A percentile compares a stretch with the other conserved stretches of the same genome.
phyloP scores from a whole-genome alignment of 2,113 vertebrate species.

The Oreochromis niloticus region DNA sequence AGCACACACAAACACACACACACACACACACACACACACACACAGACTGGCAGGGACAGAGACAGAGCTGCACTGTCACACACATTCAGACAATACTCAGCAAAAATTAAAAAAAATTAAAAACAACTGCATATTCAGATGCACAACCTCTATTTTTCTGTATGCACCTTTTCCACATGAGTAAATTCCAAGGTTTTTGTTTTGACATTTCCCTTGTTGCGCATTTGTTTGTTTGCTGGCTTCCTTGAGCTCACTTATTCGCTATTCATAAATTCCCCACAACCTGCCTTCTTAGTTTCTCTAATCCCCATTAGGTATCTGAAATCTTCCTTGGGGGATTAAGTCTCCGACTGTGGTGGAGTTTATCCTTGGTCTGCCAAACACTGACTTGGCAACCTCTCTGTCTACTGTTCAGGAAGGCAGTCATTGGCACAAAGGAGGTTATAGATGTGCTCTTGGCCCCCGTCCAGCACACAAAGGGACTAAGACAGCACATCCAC shows the following conservation, averaged over 20 bases:
- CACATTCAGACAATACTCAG: not conserved
- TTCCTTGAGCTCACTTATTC: slow-evolving; percentile 28
- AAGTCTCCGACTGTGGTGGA: slow-evolving; percentile 16
- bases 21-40: not conserved
- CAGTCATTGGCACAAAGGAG: not conserved
- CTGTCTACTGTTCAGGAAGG: slow-evolving; percentile 31
- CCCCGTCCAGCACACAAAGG: slow-evolving; percentile 20
- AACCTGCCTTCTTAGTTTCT: slow-evolving; percentile 31
- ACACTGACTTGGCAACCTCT: slow-evolving; percentile 39
- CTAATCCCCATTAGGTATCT: slow-evolving; percentile 44
- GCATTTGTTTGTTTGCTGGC: slow-evolving; percentile 16
- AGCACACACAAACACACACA: not conserved
- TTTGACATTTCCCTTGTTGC: slow-evolving; percentile 5
- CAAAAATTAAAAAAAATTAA: not conserved
- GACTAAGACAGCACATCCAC: slow-evolving; percentile 27
- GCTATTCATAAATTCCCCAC: slow-evolving; percentile 21
- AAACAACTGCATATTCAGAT: not conserved
- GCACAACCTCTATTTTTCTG: not conserved
- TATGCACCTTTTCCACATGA: not conserved
- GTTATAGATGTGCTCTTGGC: slow-evolving; percentile 44
- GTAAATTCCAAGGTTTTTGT: not conserved
- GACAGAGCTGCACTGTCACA: not conserved
- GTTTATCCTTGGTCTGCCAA: slow-evolving; percentile 50
- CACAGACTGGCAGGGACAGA: not conserved
- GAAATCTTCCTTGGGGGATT: slow-evolving; percentile 43